Base-by-base conservation (phyloP, 2,797 vertebrate genomes). In the Todus mexicanus region DNA sequence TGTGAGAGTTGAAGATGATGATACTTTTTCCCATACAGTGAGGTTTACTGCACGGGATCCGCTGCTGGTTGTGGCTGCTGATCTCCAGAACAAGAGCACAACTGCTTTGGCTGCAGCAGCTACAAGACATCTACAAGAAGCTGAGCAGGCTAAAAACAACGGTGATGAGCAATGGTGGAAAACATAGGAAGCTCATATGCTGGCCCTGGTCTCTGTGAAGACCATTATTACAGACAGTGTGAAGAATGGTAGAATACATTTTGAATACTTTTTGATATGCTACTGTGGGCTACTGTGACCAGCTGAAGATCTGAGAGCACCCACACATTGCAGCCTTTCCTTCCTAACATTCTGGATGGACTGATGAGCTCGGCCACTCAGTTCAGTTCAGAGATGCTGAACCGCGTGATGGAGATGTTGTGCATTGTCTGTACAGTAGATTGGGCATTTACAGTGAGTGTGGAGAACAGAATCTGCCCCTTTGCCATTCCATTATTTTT, bases 81-180 rank as follows among this genome's bases (percentile, higher is more conserved):
- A 99, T 97, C 99, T 99, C 97, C 99, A 99, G 98, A 99, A 99
- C 4, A 99, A 99, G 96, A 99, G 99, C 15, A 99, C 99, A 17
- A 98, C 98, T 15, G 99, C 99, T 27, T 96, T 99, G 97, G 99
- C 99, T 42, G 99, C 99, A 4, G 99, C 99, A 23, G 99, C 99
- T 8, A 99, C 99, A 6, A 98, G 98, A 81, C 99, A 99, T 85
- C 96, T 99, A 16, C 99, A 99, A 94, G 99, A 99, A 93, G 99
- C 99, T 2, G 99, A 99, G 83, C 99, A 99, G 93, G 98, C 98
- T 71, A 99, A 98, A 87, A 98, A 94, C 97, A 95, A 96, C 1
- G 98, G 98, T 74, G 98, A 97, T 33, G 98, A 99, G 94, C 98
- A 99, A 96, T 99, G 99, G 99, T 99, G 99, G 99, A 99, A 99